A percentile compares a stretch with the other conserved stretches of the same genome.
phyloP scores from a whole-genome alignment of 2,797 vertebrate species.

The Trichosurus vulpecula region DNA sequence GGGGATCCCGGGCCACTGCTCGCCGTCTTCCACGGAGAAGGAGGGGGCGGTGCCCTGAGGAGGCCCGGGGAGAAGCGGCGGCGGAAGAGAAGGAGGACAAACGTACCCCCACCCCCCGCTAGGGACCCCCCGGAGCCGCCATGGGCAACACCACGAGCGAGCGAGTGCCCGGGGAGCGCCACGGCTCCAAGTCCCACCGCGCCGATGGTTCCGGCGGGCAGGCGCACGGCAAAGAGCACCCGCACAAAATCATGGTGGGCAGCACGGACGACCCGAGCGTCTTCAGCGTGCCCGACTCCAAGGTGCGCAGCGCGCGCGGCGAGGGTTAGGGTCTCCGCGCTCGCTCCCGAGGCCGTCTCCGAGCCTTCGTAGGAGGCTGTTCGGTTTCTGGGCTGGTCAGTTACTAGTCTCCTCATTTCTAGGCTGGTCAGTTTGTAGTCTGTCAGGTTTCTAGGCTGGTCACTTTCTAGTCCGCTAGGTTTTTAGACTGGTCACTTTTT shows the following conservation, averaged over 20 bases:
- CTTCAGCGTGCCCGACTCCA: slow-evolving; percentile 93
- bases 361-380: no score
- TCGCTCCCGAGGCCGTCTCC: neutral
- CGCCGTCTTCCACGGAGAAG: neutral
- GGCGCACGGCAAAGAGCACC: slow-evolving; percentile 89
- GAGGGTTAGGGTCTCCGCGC: neutral
- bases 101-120: neutral
- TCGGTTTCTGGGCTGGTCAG: no score
- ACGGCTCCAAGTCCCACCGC: slow-evolving; percentile 92
- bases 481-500: no score
- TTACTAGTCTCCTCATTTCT: neutral
- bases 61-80: slow-evolving; percentile 40
- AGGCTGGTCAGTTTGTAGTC: neutral
- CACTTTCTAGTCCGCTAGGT: no score
- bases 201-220: slow-evolving; percentile 86
- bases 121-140: slow-evolving; percentile 57
- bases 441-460: no score
- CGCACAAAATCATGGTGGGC: slow-evolving; percentile 95
- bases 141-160: slow-evolving; percentile 98
- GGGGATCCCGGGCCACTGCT: neutral
- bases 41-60: slow-evolving; percentile 58
- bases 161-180: slow-evolving; percentile 91
- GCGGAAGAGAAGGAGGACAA: neutral
- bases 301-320: slow-evolving; percentile 84
- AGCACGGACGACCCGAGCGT: slow-evolving; percentile 96